Evolutionary conservation across 2,113 vertebrate genomes (phyloP).

Genomic region (Irena cyanogastra): DNA sequence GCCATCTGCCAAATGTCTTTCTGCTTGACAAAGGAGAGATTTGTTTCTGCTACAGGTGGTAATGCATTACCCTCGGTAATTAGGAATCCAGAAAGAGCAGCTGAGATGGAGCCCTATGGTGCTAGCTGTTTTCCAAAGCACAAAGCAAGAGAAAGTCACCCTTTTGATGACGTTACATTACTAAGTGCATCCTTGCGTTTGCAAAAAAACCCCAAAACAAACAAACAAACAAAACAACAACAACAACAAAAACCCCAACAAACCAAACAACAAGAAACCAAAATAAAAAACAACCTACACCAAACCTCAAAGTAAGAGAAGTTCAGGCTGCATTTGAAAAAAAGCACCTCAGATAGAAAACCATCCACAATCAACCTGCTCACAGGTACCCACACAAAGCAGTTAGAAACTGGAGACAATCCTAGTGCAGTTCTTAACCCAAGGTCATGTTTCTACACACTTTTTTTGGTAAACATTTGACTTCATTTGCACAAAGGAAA

Average conservation of each 20-base stretch:
- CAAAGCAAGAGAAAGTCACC: neutral
- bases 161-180: neutral
- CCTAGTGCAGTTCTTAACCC: neutral
- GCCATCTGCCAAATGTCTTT: neutral
- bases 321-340: neutral
- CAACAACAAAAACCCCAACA: neutral
- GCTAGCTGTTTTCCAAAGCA: neutral
- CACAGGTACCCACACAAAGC: neutral
- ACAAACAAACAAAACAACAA: neutral
- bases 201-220: neutral
- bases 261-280: neutral
- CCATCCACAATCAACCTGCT: neutral
- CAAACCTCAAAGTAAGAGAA: neutral
- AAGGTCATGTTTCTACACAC: neutral
- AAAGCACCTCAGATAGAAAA: neutral
- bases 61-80: neutral
- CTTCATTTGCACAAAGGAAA: neutral
- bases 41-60: neutral
- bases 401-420: neutral
- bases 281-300: neutral
- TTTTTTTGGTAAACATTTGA: neutral
- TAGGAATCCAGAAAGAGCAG: neutral
- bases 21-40: neutral
- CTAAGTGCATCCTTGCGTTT: neutral
- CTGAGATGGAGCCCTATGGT: neutral